Base-by-base conservation (phyloP, 1,140 invertebrate genomes). In the Calosoma granatense region DNA sequence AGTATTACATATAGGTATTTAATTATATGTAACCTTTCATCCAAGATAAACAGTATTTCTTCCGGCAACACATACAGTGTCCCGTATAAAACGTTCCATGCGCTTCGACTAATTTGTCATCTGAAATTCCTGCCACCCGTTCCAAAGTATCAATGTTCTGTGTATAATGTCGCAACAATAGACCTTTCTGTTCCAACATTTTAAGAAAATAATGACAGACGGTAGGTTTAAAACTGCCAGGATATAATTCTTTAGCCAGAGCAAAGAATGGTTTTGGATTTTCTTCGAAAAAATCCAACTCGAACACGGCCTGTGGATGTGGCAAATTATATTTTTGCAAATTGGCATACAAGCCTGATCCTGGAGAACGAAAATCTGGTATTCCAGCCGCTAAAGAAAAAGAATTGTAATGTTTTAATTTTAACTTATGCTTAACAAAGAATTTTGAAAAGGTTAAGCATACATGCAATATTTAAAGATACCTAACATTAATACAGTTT, bases 111-210 rank as follows among this genome's bases (percentile, higher is more conserved):
- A 97, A 69, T 74, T 90, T 92, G 0, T 92, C 86, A 14, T 80
- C 82, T 1, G 86, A 83, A 55, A 98, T 73, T n/a, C 90, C 92
- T 54, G 93, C 88, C 2, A 90, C 75, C 64, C 90, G 76, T 73
- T 97, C 94, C 53, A 98, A 71, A 0, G 90, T 93, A 71, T 97
- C 95, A 63, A 97, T 94, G 74, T 97, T 97, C 75, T 97, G 85
- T 1, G 91, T 93, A 67, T 92, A 94, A 73, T 93, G 88, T 22
- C 91, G 77, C 12, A 91, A 68, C 0, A 95, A 68, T 17, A 90
- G 60, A 68, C 76, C 86, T 74, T 94, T 92, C 4, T 93, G 84
- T 67, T 87, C 76, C 39, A 95, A 68, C 22, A 94, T 65, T 55
- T 79, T 80, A 41, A 95, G 82, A 67, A 95, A 94, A 69, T 90